Evolutionary conservation across 2,113 vertebrate species (phyloP).

Genomic region (Lamprotornis superbus): DNA sequence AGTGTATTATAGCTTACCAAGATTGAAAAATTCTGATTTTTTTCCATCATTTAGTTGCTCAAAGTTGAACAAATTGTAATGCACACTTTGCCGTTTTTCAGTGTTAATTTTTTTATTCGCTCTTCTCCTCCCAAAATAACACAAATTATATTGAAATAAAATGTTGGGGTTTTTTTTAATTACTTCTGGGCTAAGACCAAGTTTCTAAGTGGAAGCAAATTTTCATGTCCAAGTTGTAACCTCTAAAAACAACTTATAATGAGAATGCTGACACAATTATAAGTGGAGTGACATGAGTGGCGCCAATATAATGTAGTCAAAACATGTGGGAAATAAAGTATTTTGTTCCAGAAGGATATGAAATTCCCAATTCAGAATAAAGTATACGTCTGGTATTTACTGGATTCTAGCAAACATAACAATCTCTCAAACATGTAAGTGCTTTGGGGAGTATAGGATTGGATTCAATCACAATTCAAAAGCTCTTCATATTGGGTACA

Average conservation of each 20-base stretch:
- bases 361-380: constrained; percentile 46
- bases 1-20: not conserved
- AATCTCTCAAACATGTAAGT: not conserved
- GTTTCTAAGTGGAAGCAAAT: not conserved
- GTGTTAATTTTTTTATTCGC: not conserved
- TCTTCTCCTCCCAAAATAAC: not conserved
- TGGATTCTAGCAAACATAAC: constrained; percentile 34
- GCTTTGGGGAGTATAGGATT: constrained; percentile 10
- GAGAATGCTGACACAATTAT: constrained; percentile 18
- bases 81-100: not conserved
- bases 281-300: not conserved
- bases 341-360: constrained; percentile 14
- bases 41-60: not conserved
- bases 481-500: not conserved
- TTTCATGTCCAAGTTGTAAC: constrained; percentile 9
- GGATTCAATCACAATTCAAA: not conserved
- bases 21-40: not conserved
- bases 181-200: constrained; percentile 14
- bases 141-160: not conserved
- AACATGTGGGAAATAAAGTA: constrained; percentile 14
- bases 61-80: not conserved
- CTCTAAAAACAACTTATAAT: constrained; percentile 9
- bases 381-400: constrained; percentile 34
- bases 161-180: not conserved
- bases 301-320: not conserved